Conservation (phyloP, 2,888 invertebrate genomes). For the Cheilosia soror region DNA sequence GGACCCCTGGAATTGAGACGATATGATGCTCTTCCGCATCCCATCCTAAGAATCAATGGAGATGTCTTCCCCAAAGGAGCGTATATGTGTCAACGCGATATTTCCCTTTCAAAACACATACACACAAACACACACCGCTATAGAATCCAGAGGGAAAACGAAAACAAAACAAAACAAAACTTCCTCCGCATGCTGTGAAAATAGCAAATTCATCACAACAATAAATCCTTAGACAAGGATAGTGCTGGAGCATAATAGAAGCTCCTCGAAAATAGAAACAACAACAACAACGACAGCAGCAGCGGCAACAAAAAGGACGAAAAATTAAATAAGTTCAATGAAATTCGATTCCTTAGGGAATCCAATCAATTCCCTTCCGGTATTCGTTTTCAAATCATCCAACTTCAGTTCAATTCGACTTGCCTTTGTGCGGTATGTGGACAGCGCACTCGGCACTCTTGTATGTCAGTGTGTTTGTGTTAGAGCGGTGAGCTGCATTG, state of each 20-base stretch:
- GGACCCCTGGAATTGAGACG: conserved; percentile 58
- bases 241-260: conserved; percentile 27
- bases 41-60: conserved; percentile 42
- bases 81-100: conserved; percentile 33
- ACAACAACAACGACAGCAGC: conserved; percentile 28
- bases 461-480: not conserved
- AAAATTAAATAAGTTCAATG: conserved; percentile 75
- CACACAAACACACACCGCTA: not conserved
- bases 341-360: conserved; percentile 72
- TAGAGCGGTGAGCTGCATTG: conserved; percentile 26
- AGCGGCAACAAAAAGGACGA: conserved; percentile 51
- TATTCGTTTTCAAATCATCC: conserved; percentile 66
- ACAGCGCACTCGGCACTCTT: not conserved
- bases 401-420: conserved; percentile 32
- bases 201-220: conserved; percentile 71
- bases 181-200: conserved; percentile 37
- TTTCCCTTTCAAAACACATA: conserved; percentile 35
- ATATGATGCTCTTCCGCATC: conserved; percentile 48
- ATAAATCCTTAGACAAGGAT: conserved; percentile 53
- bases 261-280: conserved; percentile 29
- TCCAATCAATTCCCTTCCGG: conserved; percentile 75
- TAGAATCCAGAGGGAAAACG: not conserved
- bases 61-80: conserved; percentile 48
- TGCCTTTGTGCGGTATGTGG: not conserved
- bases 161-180: conserved; percentile 35